Conservation (phyloP, 2,888 invertebrate genomes). For the Eupithecia dodoneata region DNA sequence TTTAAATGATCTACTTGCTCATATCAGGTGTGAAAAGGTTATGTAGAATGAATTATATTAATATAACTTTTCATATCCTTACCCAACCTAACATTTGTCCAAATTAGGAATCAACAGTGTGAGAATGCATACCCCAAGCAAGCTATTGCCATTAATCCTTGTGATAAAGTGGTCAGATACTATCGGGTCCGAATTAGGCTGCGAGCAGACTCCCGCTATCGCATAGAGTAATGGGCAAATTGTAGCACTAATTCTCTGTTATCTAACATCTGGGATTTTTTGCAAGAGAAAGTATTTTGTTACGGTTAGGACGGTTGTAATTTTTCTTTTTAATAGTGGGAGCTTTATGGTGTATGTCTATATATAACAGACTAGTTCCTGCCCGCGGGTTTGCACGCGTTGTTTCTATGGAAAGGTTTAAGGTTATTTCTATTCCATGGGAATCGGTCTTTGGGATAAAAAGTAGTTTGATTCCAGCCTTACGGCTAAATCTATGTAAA, state of each 20-base stretch:
- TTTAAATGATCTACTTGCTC: no score
- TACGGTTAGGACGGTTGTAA: neutral
- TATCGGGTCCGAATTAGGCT: slow-evolving; percentile 35
- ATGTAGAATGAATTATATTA: no score
- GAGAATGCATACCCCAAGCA: slow-evolving; percentile 30
- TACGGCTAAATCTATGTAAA: no score
- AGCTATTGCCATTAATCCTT: slow-evolving; percentile 35
- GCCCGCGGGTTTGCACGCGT: no score
- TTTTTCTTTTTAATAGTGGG: neutral
- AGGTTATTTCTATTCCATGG: no score
- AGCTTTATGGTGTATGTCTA: neutral
- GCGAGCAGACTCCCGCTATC: slow-evolving; percentile 26
- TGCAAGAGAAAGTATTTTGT: slow-evolving; percentile 9
- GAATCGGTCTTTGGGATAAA: no score
- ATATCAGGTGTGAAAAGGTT: no score
- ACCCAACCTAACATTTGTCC: neutral
- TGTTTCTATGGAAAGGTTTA: no score
- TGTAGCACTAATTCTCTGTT: slow-evolving; percentile 34
- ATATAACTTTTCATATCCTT: neutral
- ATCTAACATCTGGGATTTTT: slow-evolving; percentile 23
- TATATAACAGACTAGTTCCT: no score
- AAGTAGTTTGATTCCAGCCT: no score
- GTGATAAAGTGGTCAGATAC: slow-evolving; percentile 39
- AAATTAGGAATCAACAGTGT: slow-evolving; percentile 22
- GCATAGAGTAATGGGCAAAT: slow-evolving; percentile 32